Percentiles rank a stretch among this genome's conserved stretches.
These are phyloP conservation scores for Iselma pallidipennis DNA, from an alignment of 2,888 invertebrate genomes.

Conservation along the genomic window DNA sequence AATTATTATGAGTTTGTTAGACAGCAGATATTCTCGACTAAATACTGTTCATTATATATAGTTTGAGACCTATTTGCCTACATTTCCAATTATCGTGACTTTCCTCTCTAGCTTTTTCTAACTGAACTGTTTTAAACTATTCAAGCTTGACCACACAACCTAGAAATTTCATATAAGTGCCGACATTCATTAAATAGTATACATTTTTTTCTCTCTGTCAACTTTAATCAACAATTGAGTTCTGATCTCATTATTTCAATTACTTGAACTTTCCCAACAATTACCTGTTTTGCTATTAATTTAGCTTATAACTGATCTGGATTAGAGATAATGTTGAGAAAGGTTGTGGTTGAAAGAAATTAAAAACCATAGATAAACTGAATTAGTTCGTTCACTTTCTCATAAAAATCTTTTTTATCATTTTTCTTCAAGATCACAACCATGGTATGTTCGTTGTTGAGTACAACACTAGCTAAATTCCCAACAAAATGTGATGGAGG, in stretches of 20 bases:
- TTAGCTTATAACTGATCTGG: no score
- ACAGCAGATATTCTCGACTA: no score
- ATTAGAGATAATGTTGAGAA: no score
- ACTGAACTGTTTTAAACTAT: neutral
- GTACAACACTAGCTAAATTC: conserved; percentile 41
- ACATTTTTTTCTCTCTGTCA: neutral
- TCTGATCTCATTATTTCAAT: neutral
- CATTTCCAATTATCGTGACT: neutral
- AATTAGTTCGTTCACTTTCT: no score
- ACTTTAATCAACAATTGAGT: neutral
- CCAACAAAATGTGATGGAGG: conserved; percentile 62
- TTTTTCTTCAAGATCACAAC: conserved; percentile 42
- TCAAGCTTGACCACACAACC: neutral
- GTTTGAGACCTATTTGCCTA: neutral
- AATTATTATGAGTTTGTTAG: neutral
- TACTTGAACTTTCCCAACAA: neutral
- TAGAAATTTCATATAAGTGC: neutral
- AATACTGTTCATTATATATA: neutral
- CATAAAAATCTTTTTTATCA: neutral
- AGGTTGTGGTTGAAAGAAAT: no score
- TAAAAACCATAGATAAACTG: no score
- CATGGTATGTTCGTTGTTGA: conserved; percentile 35
- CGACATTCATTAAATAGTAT: neutral
- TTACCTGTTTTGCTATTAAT: no score
- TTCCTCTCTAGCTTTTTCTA: neutral